A percentile compares a stretch with the other conserved stretches of the same genome.
phyloP scores from a whole-genome alignment of 2,113 vertebrate genomes.

The Actinemys pallida region DNA sequence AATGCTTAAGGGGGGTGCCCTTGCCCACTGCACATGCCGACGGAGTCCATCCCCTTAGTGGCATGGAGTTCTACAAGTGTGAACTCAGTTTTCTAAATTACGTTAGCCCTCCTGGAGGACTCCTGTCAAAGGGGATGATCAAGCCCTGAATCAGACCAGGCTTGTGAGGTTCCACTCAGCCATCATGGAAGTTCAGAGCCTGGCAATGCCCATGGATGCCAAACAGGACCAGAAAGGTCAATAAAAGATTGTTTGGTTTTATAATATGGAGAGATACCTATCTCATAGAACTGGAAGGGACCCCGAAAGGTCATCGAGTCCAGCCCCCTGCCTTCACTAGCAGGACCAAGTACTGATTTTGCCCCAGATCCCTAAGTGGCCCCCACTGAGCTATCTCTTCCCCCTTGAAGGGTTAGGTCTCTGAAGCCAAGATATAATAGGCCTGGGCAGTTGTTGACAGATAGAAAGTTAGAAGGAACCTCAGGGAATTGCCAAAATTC shows the following conservation, averaged over 20 bases:
- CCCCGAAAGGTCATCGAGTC: too few relatives aligned
- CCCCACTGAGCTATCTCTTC: too few relatives aligned
- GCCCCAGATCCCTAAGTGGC: too few relatives aligned
- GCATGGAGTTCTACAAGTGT: neutral
- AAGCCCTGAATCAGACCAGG: fast-evolving
- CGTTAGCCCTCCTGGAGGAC: neutral
- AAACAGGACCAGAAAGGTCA: neutral
- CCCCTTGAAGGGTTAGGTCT: neutral
- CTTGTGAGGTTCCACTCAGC: neutral
- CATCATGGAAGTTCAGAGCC: neutral
- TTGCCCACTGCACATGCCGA: fast-evolving
- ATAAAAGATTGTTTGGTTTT: neutral
- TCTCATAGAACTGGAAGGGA: too few relatives aligned
- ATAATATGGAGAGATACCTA: too few relatives aligned
- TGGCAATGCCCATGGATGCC: neutral
- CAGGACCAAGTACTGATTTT: too few relatives aligned
- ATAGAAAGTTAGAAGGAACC: fast-evolving
- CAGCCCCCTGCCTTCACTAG: too few relatives aligned
- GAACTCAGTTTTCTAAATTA: neutral
- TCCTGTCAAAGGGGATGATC: neutral
- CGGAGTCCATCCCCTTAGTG: neutral
- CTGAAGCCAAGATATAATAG: neutral
- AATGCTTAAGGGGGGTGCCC: neutral
- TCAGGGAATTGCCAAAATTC: neutral
- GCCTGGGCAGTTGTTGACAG: neutral